These are phyloP conservation scores for Darevskia nairensis DNA, from an alignment of 2,797 vertebrate species.

Conservation along the genomic window DNA sequence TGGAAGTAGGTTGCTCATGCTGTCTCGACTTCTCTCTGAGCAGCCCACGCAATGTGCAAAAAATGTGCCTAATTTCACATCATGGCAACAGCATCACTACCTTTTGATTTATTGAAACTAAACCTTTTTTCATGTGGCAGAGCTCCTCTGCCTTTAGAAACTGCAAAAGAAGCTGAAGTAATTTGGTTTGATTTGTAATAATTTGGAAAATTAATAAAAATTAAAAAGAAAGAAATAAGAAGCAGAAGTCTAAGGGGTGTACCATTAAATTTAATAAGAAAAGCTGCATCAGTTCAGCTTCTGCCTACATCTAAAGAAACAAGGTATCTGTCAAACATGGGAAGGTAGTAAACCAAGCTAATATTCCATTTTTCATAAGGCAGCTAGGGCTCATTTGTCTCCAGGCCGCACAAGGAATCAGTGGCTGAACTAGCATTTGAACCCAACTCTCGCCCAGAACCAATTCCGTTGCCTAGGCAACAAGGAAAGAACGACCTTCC, in stretches of 20 bases:
- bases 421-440: neutral
- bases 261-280: neutral
- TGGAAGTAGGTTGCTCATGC: neutral
- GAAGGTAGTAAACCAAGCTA: neutral
- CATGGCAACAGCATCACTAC: neutral
- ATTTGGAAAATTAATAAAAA: no score
- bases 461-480: neutral
- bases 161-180: neutral
- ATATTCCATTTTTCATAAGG: neutral
- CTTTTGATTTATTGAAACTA: no score
- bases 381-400: neutral
- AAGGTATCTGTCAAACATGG: neutral
- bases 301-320: neutral
- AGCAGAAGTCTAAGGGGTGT: neutral
- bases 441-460: neutral
- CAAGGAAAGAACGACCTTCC: neutral
- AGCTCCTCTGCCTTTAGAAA: neutral
- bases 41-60: neutral
- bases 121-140: neutral
- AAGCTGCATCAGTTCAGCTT: neutral
- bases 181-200: no score
- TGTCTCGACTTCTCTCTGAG: neutral
- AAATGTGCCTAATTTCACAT: neutral
- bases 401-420: no score
- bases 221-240: no score